Evolutionary conservation across 2,113 vertebrate genomes (phyloP).

Genomic region (Bolborhynchus lineola): DNA sequence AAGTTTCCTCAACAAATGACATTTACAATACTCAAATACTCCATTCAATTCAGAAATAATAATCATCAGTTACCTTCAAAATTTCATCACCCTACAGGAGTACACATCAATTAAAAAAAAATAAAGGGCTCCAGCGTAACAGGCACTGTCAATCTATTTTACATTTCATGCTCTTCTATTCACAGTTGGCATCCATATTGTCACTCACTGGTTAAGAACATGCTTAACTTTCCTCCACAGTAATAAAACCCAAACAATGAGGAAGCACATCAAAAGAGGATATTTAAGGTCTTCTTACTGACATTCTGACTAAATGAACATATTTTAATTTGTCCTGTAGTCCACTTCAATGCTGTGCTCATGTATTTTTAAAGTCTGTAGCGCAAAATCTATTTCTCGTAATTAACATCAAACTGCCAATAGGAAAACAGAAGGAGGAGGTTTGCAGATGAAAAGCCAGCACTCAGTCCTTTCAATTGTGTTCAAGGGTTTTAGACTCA

Average conservation of each 20-base stretch:
- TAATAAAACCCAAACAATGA: background rate
- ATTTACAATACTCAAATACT: background rate
- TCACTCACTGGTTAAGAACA: background rate
- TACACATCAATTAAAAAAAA: fast-evolving
- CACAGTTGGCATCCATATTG: background rate
- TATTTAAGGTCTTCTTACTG: background rate
- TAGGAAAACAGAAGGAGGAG: background rate
- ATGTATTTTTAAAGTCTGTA: background rate
- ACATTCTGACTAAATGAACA: background rate
- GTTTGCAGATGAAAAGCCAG: background rate
- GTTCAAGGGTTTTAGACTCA: background rate
- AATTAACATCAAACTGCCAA: background rate
- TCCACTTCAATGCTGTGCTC: background rate
- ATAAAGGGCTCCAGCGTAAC: fast-evolving
- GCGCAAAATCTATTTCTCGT: background rate
- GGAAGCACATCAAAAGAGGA: background rate
- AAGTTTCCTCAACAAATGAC: background rate
- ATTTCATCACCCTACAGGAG: background rate
- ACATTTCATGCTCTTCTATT: background rate
- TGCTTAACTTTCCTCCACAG: background rate
- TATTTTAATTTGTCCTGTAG: background rate
- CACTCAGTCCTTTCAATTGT: background rate
- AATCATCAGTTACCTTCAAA: background rate
- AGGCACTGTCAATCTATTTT: background rate
- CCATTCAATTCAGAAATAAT: background rate